A percentile compares a stretch with the other conserved stretches of the same genome.
These are phyloP conservation scores for Catharus ustulatus DNA, from an alignment of 2,797 vertebrate genomes.

Conservation along the genomic window DNA sequence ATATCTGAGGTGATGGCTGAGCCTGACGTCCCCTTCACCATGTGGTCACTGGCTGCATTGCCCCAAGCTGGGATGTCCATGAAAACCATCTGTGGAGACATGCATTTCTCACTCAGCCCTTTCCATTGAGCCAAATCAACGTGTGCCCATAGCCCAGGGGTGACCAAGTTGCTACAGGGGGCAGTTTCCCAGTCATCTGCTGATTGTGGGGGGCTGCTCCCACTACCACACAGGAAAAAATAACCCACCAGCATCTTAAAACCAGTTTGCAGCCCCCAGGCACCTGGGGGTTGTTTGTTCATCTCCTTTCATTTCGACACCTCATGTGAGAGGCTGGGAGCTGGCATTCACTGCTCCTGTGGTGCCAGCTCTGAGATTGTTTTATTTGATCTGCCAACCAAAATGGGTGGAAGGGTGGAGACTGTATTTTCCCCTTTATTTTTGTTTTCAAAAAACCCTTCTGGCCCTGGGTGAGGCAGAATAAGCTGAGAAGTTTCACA, in stretches of 20 bases:
- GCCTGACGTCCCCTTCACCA: neutral
- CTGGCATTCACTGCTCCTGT: slow-evolving; percentile 8
- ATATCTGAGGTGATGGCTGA: neutral
- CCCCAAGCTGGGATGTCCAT: rapidly evolving
- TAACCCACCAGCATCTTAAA: neutral
- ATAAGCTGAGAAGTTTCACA: neutral
- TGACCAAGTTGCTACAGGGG: neutral
- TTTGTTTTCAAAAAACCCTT: slow-evolving; percentile 60
- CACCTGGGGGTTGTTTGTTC: slow-evolving; percentile 42
- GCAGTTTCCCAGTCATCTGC: neutral
- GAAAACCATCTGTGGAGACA: neutral
- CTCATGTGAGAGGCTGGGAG: slow-evolving; percentile 28
- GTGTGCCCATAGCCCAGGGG: neutral
- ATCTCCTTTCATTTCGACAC: slow-evolving; percentile 20
- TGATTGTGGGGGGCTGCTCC: neutral
- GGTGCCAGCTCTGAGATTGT: slow-evolving; percentile 32
- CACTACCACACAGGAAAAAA: neutral
- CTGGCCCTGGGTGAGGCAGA: slow-evolving; percentile 62
- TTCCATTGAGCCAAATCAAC: neutral
- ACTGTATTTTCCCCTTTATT: slow-evolving; percentile 40
- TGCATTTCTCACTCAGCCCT: neutral
- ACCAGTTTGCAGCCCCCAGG: neutral
- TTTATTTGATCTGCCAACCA: slow-evolving; percentile 57
- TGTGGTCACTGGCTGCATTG: rapidly evolving
- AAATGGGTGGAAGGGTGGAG: slow-evolving; percentile 65